Evolutionary conservation across 2,797 vertebrate genomes (phyloP), one percentile per base, ranked within the genome.

Genomic region (Liparis tanakae): DNA sequence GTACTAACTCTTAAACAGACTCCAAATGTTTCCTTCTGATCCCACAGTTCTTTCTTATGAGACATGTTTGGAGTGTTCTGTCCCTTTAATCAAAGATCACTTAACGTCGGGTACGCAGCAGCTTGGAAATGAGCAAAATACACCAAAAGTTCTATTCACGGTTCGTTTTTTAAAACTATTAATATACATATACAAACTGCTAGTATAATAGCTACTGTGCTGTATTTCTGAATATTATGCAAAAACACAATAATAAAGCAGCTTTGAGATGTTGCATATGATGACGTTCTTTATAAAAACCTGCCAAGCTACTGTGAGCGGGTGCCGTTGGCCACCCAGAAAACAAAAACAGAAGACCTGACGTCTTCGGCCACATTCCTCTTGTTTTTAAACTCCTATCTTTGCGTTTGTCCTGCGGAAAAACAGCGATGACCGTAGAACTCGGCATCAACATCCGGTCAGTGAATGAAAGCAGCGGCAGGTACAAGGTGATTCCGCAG

Each of bases 221-320:
- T 79, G 58, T 68, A 74, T 67, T 73, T 74, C 53, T 67, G 34
- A 74, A 67, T 76, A 57, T 79, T 74, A 83, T 79, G 72, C 83
- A 89, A 86, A 80, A 74, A 51, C 6, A 51, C 59, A 62, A 65
- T 20, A 71, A 65, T n/a, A 33, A 63, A 74, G 70, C 58, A 82
- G 79, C 82, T 79, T 84, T 56, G 54, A 71, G n/a, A 80, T 41
- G 56, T 30, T 30, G 25, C 43, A 56, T 39, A 70, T 14, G 41
- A 69, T 56, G 3, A 46, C 22, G 62, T 72, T 74, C n/a, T 66
- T 53, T 56, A 58, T 22, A 61, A 18, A 76, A 61, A 57, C 39
- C 43, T 60, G 60, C 56, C 59, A 61, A 60, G 54, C 57, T 59
- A 53, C 82, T 66, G 77, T 80, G 71, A 82, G 63, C 1, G 6